Conservation (phyloP, 92 coral and sea anemone species). For the Zoanthus solanderi region DNA sequence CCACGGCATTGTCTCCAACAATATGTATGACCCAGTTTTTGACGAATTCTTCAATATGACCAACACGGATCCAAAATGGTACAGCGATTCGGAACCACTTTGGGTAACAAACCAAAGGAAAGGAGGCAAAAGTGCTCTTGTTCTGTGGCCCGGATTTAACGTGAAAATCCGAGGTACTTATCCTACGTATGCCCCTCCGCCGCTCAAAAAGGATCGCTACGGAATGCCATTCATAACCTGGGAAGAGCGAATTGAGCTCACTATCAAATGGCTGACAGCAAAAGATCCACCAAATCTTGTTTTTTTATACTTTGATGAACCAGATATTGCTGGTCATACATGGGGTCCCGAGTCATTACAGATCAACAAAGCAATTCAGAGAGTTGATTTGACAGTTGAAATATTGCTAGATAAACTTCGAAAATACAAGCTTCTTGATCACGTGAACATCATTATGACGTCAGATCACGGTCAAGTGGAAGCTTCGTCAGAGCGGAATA, state of each 20-base stretch:
- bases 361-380: slow-evolving; percentile 48
- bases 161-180: slow-evolving; percentile 68
- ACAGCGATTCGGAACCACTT: slow-evolving; percentile 85
- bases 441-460: slow-evolving; percentile 79
- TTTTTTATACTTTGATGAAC: slow-evolving; percentile 83
- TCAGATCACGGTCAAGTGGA: slow-evolving; percentile 93
- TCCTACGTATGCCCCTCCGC: slow-evolving; percentile 65
- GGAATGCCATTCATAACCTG: slow-evolving; percentile 72
- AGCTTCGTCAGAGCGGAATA: slow-evolving; percentile 58
- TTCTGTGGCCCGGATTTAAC: slow-evolving; percentile 91
- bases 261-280: slow-evolving; percentile 73
- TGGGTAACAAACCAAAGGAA: slow-evolving; percentile 91
- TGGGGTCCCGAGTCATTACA: slow-evolving; percentile 73
- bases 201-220: slow-evolving; percentile 56
- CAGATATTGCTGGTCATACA: slow-evolving; percentile 80
- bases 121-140: slow-evolving; percentile 85
- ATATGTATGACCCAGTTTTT: slow-evolving; percentile 88
- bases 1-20: slow-evolving; percentile 88
- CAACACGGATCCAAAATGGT: slow-evolving; percentile 88
- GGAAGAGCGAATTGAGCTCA: slow-evolving; percentile 68
- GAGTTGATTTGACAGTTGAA: slow-evolving; percentile 77
- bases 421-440: slow-evolving; percentile 59
- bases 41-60: slow-evolving; percentile 67
- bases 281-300: slow-evolving; percentile 89
- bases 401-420: slow-evolving; percentile 67